Percentiles rank a stretch among this genome's conserved stretches.
Conservation (phyloP, 2,797 vertebrate species). For the Gobio occitaniae region DNA sequence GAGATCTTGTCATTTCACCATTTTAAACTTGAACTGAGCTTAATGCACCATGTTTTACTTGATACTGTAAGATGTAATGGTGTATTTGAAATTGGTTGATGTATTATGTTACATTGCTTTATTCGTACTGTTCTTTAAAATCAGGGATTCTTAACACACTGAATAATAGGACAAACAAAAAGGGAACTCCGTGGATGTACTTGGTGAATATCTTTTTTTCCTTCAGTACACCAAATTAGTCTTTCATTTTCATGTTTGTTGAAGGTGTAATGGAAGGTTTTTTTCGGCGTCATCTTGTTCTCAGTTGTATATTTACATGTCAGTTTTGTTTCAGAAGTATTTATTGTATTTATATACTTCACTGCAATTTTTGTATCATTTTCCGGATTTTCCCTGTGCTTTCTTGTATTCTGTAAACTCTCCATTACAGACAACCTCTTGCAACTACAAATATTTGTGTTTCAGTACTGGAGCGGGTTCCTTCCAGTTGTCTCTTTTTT, state of each 20-base stretch:
- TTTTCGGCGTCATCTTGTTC: constrained; percentile 19
- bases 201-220: constrained; percentile 35
- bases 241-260: constrained; percentile 40
- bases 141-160: constrained; percentile 60
- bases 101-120: constrained; percentile 20
- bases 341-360: constrained; percentile 59
- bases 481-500: constrained; percentile 14
- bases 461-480: constrained; percentile 41
- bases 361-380: constrained; percentile 33
- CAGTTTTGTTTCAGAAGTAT: constrained; percentile 48
- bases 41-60: constrained; percentile 29
- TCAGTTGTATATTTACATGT: constrained; percentile 21
- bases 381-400: constrained; percentile 44
- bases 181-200: constrained; percentile 24
- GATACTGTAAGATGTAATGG: constrained; percentile 4
- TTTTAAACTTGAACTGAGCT: constrained; percentile 33
- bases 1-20: neutral
- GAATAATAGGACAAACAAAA: constrained; percentile 22
- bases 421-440: constrained; percentile 57
- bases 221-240: constrained; percentile 46
- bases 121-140: constrained; percentile 50
- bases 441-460: constrained; percentile 56
- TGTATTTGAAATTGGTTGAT: neutral
- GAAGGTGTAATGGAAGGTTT: constrained; percentile 3
- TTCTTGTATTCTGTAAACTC: constrained; percentile 31